Percentiles rank a stretch among this genome's conserved stretches.
phyloP scores from a whole-genome alignment of 2,797 vertebrate species.

The Falco peregrinus region DNA sequence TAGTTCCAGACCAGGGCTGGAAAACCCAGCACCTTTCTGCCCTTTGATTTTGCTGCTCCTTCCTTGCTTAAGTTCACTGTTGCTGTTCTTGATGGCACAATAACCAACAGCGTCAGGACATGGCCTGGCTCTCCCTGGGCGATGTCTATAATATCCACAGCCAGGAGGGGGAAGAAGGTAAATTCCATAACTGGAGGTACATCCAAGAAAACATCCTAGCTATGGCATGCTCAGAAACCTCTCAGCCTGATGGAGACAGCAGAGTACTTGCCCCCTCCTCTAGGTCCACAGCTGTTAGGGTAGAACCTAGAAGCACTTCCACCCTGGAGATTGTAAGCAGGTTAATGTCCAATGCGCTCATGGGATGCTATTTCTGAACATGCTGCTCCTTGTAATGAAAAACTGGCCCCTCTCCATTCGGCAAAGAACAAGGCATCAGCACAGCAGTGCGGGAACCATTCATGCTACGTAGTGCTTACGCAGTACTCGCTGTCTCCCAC shows the following conservation, averaged over 20 bases:
- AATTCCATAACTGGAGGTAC: background rate
- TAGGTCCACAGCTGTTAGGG: background rate
- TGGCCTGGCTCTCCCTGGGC: background rate
- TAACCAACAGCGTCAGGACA: background rate
- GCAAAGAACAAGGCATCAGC: background rate
- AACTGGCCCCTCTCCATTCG: background rate
- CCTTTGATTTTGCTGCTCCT: background rate
- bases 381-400: background rate
- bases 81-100: background rate
- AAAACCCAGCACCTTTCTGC: background rate
- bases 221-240: background rate
- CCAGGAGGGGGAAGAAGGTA: background rate
- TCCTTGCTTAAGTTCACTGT: background rate
- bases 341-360: background rate
- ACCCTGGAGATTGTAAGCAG: background rate
- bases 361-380: background rate
- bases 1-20: background rate
- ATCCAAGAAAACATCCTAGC: background rate
- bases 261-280: background rate
- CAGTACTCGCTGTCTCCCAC: background rate
- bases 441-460: background rate
- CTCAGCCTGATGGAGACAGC: background rate
- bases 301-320: background rate
- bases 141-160: background rate
- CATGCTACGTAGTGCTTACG: fast-evolving